phyloP scores from a whole-genome alignment of 2,888 invertebrate genomes.

The Drosophila buzzatii region DNA sequence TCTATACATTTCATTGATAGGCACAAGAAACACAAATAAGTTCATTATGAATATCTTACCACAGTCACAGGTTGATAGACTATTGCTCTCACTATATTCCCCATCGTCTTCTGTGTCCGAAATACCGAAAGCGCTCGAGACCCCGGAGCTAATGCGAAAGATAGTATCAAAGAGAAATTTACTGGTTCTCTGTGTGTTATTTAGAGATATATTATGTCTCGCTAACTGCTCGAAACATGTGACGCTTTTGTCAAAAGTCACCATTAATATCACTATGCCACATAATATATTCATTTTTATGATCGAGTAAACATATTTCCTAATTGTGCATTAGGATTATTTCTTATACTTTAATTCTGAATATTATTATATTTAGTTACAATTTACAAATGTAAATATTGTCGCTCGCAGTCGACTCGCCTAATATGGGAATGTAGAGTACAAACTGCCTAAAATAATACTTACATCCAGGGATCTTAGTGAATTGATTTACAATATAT shows the following conservation, averaged over 20 bases:
- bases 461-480: slow-evolving; percentile 27
- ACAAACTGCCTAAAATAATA: slow-evolving; percentile 52
- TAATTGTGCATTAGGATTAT: slow-evolving; percentile 12
- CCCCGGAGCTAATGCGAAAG: slow-evolving; percentile 88
- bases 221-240: slow-evolving; percentile 51
- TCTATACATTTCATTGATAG: background rate
- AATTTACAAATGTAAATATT: slow-evolving; percentile 61
- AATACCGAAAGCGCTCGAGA: slow-evolving; percentile 85
- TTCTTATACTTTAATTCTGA: slow-evolving; percentile 8
- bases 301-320: slow-evolving; percentile 57
- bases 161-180: slow-evolving; percentile 91
- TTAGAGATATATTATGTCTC: slow-evolving; percentile 32
- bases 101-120: slow-evolving; percentile 86
- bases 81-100: slow-evolving; percentile 87
- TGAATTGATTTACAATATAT: background rate
- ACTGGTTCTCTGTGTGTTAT: slow-evolving; percentile 86
- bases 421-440: slow-evolving; percentile 58
- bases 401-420: slow-evolving; percentile 43
- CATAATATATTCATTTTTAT: slow-evolving; percentile 66
- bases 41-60: slow-evolving; percentile 86
- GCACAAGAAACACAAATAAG: background rate
- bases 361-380: slow-evolving; percentile 34
- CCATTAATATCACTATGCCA: slow-evolving; percentile 63
- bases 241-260: slow-evolving; percentile 55
- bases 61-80: slow-evolving; percentile 90